Percentiles rank a stretch among this genome's conserved stretches.
These are phyloP conservation scores for Tetraneura akinire DNA, from an alignment of 1,140 invertebrate genomes.

Conservation along the genomic window DNA sequence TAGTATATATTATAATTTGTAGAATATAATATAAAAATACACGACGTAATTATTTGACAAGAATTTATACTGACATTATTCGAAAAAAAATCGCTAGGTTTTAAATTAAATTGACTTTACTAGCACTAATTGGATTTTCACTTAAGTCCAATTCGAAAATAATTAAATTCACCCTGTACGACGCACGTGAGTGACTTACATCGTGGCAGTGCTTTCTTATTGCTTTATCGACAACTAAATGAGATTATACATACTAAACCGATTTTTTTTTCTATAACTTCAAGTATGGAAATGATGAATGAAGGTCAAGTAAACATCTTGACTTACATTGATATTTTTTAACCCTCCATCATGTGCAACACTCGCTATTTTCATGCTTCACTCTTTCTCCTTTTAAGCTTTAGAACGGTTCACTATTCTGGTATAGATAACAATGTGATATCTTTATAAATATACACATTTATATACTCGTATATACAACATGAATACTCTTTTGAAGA, in stretches of 20 bases:
- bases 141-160: neutral
- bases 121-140: neutral
- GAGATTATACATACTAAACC: neutral
- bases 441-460: too few relatives aligned
- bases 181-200: neutral
- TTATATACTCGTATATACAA: neutral
- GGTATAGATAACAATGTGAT: slow-evolving; percentile 7
- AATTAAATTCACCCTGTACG: neutral
- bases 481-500: neutral
- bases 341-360: neutral
- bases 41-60: too few relatives aligned
- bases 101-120: neutral
- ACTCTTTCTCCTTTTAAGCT: slow-evolving; percentile 10
- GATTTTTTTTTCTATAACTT: neutral
- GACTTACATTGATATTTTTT: slow-evolving; percentile 9
- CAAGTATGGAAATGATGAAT: neutral
- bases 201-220: neutral
- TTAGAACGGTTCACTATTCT: neutral
- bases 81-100: too few relatives aligned
- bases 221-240: neutral
- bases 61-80: too few relatives aligned
- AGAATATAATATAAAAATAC: too few relatives aligned
- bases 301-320: slow-evolving; percentile 15
- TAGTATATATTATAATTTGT: too few relatives aligned
- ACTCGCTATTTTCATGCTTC: neutral